Evolutionary conservation across 2,888 invertebrate species (phyloP).

Genomic region (Barypeithes pellucidus): DNA sequence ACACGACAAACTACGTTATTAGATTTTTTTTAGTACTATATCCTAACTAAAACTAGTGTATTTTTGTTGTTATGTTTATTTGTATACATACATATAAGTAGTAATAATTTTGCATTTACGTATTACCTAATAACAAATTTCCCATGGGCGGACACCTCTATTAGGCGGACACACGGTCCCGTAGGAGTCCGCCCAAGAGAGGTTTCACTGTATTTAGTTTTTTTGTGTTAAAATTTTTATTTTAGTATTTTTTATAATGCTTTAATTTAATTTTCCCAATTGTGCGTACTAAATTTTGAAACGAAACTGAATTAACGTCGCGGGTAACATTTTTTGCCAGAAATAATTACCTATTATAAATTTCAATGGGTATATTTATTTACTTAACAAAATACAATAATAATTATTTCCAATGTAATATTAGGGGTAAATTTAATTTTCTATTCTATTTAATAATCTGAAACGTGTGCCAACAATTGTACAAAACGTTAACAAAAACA

Average conservation of each 20-base stretch:
- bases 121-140: no score
- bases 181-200: no score
- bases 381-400: constrained; percentile 56
- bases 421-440: constrained; percentile 58
- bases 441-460: constrained; percentile 57
- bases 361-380: constrained; percentile 53
- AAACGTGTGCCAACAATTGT: constrained; percentile 58
- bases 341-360: constrained; percentile 54
- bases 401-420: constrained; percentile 56
- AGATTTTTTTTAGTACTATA: no score
- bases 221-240: no score
- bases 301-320: constrained; percentile 46
- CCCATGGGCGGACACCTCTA: no score
- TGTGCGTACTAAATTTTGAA: constrained; percentile 38
- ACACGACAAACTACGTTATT: no score
- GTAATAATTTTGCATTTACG: no score
- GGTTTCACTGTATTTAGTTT: no score
- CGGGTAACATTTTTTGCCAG: constrained; percentile 44
- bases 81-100: no score
- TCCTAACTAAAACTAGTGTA: no score
- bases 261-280: constrained; percentile 36
- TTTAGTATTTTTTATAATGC: constrained; percentile 13
- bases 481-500: constrained; percentile 59
- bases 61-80: no score
- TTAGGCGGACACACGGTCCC: no score